Evolutionary conservation across 1,140 invertebrate genomes (phyloP).

Genomic region (Drosophila tsacasi): DNA sequence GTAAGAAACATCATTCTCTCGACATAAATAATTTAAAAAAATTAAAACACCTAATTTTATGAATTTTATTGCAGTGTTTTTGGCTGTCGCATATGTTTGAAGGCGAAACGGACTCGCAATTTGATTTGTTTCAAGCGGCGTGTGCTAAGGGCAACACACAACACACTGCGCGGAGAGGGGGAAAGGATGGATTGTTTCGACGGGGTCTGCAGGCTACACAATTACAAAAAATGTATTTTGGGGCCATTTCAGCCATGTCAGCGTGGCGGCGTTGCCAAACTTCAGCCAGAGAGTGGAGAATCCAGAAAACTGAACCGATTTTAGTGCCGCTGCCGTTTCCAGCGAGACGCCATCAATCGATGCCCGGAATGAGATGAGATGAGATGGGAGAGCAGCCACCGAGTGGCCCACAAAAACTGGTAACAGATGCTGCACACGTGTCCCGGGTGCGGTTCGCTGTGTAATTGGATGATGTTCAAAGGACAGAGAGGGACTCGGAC

Average conservation of each 20-base stretch:
- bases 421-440: slow-evolving; percentile 83
- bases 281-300: slow-evolving; percentile 48
- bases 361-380: slow-evolving; percentile 23
- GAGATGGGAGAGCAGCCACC: slow-evolving; percentile 30
- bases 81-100: slow-evolving; percentile 34
- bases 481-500: slow-evolving; percentile 5
- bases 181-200: slow-evolving; percentile 9
- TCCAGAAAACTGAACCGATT: slow-evolving; percentile 35
- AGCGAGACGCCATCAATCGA: slow-evolving; percentile 60
- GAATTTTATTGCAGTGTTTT: slow-evolving; percentile 11
- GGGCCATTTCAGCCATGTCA: slow-evolving; percentile 33
- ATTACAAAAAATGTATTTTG: slow-evolving; percentile 46
- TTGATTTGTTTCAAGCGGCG: slow-evolving; percentile 73
- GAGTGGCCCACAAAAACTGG: slow-evolving; percentile 60
- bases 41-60: too few species aligned
- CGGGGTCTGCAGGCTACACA: slow-evolving; percentile 38
- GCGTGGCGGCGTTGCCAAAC: slow-evolving; percentile 66
- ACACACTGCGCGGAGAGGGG: slow-evolving; percentile 13
- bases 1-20: neutral
- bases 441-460: slow-evolving; percentile 62
- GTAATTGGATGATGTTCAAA: slow-evolving; percentile 78
- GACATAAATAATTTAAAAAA: neutral
- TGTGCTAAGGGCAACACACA: slow-evolving; percentile 15
- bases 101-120: slow-evolving; percentile 52
- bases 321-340: slow-evolving; percentile 38